These are phyloP conservation scores for Lucinisca nassula DNA, from an alignment of 2,888 invertebrate species.

Conservation along the genomic window DNA sequence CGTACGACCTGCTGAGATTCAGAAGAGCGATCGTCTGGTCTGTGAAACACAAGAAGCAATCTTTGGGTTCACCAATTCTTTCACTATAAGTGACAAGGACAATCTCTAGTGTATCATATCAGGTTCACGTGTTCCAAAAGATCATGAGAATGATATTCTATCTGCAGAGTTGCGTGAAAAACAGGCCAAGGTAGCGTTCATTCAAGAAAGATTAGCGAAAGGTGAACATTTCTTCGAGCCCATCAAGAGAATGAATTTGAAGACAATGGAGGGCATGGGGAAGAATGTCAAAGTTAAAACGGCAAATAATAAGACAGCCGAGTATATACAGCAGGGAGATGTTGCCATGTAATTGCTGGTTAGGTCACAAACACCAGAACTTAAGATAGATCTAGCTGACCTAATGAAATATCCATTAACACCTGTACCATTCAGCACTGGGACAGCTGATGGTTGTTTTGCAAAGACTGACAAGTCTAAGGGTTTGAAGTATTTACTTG, in stretches of 20 bases:
- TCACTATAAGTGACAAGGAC: conserved; percentile 41
- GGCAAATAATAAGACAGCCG: conserved; percentile 24
- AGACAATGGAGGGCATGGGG: conserved; percentile 36
- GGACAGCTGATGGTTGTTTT: conserved; percentile 28
- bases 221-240: conserved; percentile 47
- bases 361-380: conserved; percentile 1
- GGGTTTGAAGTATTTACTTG: neutral
- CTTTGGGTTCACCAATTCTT: conserved; percentile 59
- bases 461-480: conserved; percentile 45
- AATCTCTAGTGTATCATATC: conserved; percentile 53
- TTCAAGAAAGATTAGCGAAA: conserved; percentile 22
- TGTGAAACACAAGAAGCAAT: conserved; percentile 50
- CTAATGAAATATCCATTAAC: neutral
- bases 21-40: conserved; percentile 45
- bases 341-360: conserved; percentile 31
- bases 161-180: conserved; percentile 4
- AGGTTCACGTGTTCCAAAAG: conserved; percentile 30
- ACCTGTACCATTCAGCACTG: conserved; percentile 40
- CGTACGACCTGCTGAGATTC: conserved; percentile 56
- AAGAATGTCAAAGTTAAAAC: conserved; percentile 45
- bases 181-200: conserved; percentile 15
- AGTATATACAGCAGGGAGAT: conserved; percentile 51
- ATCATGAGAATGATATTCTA: conserved; percentile 9
- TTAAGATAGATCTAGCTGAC: neutral
- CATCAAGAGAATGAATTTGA: conserved; percentile 32